Percentiles rank a stretch among this genome's conserved stretches.
These are phyloP conservation scores for Dendronephthya gigantea DNA, from an alignment of 64 coral and sea anemone genomes.

Conservation along the genomic window DNA sequence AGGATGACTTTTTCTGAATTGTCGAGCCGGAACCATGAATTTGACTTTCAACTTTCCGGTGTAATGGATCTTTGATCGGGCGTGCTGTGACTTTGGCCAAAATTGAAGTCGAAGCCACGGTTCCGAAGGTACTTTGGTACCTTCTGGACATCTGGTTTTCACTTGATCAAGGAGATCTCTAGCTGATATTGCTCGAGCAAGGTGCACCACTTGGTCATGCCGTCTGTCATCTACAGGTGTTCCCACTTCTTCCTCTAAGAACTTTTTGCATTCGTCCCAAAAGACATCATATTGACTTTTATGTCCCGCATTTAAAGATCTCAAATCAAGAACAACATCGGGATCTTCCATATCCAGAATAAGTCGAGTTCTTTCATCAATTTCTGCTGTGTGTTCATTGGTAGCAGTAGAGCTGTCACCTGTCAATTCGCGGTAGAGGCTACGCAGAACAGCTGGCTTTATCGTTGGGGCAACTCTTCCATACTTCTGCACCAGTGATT, in stretches of 20 bases:
- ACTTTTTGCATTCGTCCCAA: too few relatives aligned
- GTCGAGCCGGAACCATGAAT: slow-evolving; percentile 18
- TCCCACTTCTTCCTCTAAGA: too few relatives aligned
- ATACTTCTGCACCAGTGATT: not conserved
- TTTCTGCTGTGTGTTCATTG: not conserved
- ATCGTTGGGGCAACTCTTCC: not conserved
- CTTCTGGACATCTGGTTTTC: not conserved
- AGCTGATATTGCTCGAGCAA: too few relatives aligned
- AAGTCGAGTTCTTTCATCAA: not conserved
- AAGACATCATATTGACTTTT: not conserved
- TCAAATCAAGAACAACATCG: not conserved
- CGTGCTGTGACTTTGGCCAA: not conserved
- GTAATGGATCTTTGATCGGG: not conserved
- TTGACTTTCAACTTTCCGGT: not conserved
- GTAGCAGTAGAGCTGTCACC: not conserved
- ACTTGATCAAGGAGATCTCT: too few relatives aligned
- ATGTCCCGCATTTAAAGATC: not conserved
- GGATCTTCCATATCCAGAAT: not conserved
- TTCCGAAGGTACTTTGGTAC: not conserved
- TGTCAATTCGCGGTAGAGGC: not conserved
- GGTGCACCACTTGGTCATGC: too few relatives aligned
- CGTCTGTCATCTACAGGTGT: too few relatives aligned
- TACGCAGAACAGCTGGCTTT: not conserved
- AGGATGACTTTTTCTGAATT: slow-evolving; percentile 38
- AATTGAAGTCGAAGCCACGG: not conserved